These are phyloP conservation scores for Drosophila paranaensis DNA, from an alignment of 2,888 invertebrate genomes.

Conservation along the genomic window DNA sequence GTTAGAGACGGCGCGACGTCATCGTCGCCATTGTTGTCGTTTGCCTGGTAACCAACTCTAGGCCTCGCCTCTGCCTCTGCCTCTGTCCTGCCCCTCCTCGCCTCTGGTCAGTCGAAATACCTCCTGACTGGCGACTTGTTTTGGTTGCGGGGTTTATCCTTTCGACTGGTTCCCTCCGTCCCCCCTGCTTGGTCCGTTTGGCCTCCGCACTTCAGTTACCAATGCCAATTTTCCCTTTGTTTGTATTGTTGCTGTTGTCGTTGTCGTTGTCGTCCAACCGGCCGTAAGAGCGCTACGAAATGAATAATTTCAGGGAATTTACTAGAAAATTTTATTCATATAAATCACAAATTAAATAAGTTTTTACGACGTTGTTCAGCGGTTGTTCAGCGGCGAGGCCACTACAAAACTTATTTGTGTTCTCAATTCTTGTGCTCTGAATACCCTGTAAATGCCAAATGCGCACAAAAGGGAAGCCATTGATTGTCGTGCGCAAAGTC, in stretches of 20 bases:
- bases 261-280: conserved; percentile 35
- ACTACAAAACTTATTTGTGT: conserved; percentile 76
- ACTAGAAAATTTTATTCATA: conserved; percentile 79
- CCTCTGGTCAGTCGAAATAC: conserved; percentile 21
- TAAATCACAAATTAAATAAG: conserved; percentile 79
- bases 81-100: neutral
- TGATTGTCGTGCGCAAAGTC: neutral
- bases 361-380: conserved; percentile 78
- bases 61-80: neutral
- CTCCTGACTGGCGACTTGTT: conserved; percentile 42
- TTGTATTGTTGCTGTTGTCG: conserved; percentile 42
- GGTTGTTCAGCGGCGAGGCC: conserved; percentile 61
- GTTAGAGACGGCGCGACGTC: conserved; percentile 33
- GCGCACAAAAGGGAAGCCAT: neutral
- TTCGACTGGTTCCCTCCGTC: conserved; percentile 32
- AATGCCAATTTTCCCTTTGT: conserved; percentile 62
- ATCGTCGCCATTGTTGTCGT: conserved; percentile 54
- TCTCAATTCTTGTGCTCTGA: conserved; percentile 40
- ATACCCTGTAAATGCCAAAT: conserved; percentile 18
- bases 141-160: conserved; percentile 57
- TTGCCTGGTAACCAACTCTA: conserved; percentile 28
- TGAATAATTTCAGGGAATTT: conserved; percentile 80
- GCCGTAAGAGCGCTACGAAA: conserved; percentile 65
- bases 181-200: neutral
- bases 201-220: conserved; percentile 14